phyloP scores from a whole-genome alignment of 37 sponge, comb jelly and placozoan species.

The Agelas oroides region DNA sequence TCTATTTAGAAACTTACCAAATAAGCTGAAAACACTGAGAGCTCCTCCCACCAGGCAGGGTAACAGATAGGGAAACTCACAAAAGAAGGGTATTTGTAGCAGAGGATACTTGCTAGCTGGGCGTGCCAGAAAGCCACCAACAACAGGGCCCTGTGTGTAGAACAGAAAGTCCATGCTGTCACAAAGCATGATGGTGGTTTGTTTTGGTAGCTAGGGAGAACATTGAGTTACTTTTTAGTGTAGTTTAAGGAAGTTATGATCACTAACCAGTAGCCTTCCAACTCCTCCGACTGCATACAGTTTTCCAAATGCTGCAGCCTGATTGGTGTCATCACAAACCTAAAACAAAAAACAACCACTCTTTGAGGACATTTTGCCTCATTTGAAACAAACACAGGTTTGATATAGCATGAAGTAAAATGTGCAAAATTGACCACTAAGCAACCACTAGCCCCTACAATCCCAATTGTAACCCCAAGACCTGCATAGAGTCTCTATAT shows the following conservation, averaged over 20 bases:
- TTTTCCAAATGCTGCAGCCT: constrained; percentile 78
- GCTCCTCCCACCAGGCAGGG: constrained; percentile 79
- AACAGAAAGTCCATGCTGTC: no score
- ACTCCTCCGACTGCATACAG: constrained; percentile 60
- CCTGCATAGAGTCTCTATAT: background rate
- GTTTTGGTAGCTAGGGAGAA: no score
- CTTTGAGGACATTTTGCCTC: no score
- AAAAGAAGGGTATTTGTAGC: constrained; percentile 76
- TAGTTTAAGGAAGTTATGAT: no score
- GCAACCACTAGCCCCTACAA: no score
- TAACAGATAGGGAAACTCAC: constrained; percentile 81
- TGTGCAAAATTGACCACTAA: no score
- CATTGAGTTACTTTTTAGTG: no score
- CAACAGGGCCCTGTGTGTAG: constrained; percentile 66
- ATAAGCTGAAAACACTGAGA: constrained; percentile 42
- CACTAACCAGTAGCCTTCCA: constrained; percentile 77
- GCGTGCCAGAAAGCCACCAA: constrained; percentile 88
- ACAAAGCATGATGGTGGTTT: no score
- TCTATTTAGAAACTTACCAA: no score
- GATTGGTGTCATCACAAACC: constrained; percentile 93
- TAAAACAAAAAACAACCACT: constrained; percentile 12
- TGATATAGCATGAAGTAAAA: no score
- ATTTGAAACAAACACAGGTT: no score
- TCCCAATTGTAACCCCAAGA: no score
- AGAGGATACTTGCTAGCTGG: constrained; percentile 85